Evolutionary conservation across 2,888 invertebrate species (phyloP).

Genomic region (Alentia gelatinosa): DNA sequence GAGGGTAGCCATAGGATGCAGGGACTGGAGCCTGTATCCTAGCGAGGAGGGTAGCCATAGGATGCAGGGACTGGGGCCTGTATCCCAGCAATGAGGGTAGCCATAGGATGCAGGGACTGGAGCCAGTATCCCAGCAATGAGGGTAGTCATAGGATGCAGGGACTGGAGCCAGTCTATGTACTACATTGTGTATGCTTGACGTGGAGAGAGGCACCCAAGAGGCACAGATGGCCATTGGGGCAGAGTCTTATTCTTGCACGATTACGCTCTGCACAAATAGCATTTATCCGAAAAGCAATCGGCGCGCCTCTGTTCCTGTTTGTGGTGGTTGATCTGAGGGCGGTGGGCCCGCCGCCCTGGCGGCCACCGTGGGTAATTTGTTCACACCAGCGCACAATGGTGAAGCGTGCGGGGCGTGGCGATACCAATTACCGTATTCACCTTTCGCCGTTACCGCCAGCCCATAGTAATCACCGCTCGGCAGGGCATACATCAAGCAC

Average conservation of each 20-base stretch:
- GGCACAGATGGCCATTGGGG: neutral
- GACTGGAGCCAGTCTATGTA: too few species aligned
- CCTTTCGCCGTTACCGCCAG: neutral
- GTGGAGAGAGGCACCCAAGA: too few species aligned
- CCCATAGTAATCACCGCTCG: neutral
- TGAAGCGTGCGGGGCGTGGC: neutral
- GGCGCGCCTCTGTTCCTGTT: neutral
- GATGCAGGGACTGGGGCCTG: too few species aligned
- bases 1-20: too few species aligned
- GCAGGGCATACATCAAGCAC: neutral
- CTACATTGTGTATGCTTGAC: too few species aligned
- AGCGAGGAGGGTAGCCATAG: too few species aligned
- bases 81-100: too few species aligned
- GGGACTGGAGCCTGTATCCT: too few species aligned
- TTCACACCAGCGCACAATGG: neutral
- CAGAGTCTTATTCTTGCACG: neutral
- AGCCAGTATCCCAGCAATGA: too few species aligned
- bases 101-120: too few species aligned
- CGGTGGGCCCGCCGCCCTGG: neutral
- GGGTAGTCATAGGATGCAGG: too few species aligned
- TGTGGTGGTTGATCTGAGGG: neutral
- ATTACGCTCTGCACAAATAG: neutral
- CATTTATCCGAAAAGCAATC: constrained; percentile 16
- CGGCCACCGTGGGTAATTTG: neutral
- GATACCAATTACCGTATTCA: neutral